These are phyloP conservation scores for Gavialis gangeticus DNA, from an alignment of 2,113 vertebrate species.

Conservation along the genomic window DNA sequence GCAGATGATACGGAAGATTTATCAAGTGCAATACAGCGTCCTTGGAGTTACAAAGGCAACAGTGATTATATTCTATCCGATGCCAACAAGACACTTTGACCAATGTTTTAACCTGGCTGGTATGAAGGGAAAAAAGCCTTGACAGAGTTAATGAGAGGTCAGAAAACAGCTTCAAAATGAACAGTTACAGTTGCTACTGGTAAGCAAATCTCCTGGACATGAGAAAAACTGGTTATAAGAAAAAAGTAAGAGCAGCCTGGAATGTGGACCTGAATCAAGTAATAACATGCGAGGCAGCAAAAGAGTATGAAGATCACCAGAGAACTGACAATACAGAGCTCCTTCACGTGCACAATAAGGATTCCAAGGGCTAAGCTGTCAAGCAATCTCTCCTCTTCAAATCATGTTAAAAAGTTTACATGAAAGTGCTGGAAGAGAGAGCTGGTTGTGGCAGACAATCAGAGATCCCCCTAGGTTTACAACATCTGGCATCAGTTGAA, in stretches of 20 bases:
- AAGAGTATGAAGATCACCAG: constrained; percentile 68
- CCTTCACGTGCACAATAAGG: constrained; percentile 56
- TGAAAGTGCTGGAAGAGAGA: constrained; percentile 78
- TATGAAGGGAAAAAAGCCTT: constrained; percentile 3
- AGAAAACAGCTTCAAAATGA: constrained; percentile 37
- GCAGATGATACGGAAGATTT: background rate
- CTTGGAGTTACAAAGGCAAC: background rate
- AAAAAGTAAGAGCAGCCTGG: constrained; percentile 53
- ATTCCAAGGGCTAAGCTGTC: constrained; percentile 77
- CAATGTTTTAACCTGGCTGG: background rate
- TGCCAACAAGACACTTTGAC: constrained; percentile 4
- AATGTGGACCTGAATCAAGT: constrained; percentile 39
- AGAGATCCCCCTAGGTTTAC: constrained; percentile 77
- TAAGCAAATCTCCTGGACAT: constrained; percentile 45
- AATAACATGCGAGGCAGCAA: constrained; percentile 4
- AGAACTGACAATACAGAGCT: constrained; percentile 54
- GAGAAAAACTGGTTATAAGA: constrained; percentile 44
- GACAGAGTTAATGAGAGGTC: constrained; percentile 36
- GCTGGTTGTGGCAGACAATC: constrained; percentile 77
- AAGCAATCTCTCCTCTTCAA: constrained; percentile 75
- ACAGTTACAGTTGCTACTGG: constrained; percentile 30
- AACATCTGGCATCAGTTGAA: constrained; percentile 85
- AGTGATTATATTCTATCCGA: background rate
- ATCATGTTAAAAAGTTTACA: constrained; percentile 65
- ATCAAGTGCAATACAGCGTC: background rate